Percentiles rank a stretch among this genome's conserved stretches.
These are phyloP conservation scores for Hydrozoanthus gracilis DNA, from an alignment of 92 coral and sea anemone species.

Conservation along the genomic window DNA sequence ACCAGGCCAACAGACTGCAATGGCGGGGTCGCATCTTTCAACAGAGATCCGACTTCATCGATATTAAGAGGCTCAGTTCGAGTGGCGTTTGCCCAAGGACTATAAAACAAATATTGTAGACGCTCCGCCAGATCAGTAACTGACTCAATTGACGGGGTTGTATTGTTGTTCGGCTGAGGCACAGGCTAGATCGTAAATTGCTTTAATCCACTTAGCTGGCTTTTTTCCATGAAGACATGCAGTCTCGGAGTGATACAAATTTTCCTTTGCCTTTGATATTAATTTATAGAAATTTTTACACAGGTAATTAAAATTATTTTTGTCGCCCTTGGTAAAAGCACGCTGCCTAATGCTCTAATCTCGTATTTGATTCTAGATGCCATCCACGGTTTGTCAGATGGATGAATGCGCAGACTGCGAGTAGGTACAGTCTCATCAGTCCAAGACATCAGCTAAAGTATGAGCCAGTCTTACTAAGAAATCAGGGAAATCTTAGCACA, in stretches of 20 bases:
- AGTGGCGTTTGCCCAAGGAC: conserved; percentile 11
- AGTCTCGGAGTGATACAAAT: conserved; percentile 6
- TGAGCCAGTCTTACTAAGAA: too few species aligned
- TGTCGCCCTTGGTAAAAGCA: conserved; percentile 34
- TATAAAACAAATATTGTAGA: conserved; percentile 7
- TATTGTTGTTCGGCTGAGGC: neutral
- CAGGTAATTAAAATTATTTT: neutral
- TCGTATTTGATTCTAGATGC: conserved; percentile 30
- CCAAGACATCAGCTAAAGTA: too few species aligned
- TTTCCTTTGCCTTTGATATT: conserved; percentile 10
- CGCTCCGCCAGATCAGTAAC: conserved; percentile 20
- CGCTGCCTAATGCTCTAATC: conserved; percentile 30
- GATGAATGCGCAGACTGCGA: conserved; percentile 23
- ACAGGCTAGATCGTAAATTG: conserved; percentile 12
- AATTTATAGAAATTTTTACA: conserved; percentile 12
- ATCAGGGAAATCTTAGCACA: too few species aligned
- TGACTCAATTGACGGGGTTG: neutral
- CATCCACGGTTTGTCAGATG: conserved; percentile 54
- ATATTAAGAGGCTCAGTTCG: neutral
- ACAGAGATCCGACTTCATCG: too few species aligned
- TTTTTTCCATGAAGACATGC: neutral
- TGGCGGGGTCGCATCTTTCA: too few species aligned
- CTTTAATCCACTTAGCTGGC: conserved; percentile 28
- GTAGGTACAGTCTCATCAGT: conserved; percentile 16
- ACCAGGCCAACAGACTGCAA: too few species aligned